A percentile compares a stretch with the other conserved stretches of the same genome.
phyloP scores from a whole-genome alignment of 2,113 vertebrate genomes.

The Leptodactylus fuscus region DNA sequence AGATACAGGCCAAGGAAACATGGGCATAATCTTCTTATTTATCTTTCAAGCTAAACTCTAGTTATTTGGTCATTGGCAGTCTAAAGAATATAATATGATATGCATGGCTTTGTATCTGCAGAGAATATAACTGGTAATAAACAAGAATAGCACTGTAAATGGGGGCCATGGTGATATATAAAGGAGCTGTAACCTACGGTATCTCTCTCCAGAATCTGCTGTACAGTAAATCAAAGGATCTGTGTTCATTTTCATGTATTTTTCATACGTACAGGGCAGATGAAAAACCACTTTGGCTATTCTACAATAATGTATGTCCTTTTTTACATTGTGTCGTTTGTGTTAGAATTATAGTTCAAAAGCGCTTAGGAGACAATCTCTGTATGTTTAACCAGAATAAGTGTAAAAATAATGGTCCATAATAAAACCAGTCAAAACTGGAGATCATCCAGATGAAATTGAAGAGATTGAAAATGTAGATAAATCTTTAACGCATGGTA shows the following conservation, averaged over 20 bases:
- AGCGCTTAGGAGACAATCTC: constrained; percentile 4
- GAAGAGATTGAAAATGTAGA: constrained; percentile 36
- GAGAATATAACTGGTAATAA: no score
- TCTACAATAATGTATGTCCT: background rate
- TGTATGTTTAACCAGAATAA: constrained; percentile 5
- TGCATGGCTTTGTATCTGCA: no score
- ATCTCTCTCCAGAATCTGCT: background rate
- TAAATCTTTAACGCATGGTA: constrained; percentile 25
- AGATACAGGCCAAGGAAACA: no score
- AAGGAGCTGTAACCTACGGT: background rate
- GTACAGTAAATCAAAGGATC: no score
- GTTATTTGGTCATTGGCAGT: no score
- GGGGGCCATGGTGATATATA: background rate
- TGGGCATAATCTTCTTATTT: no score
- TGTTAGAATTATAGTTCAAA: background rate
- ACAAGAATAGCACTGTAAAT: background rate
- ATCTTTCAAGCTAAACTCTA: no score
- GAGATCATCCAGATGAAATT: constrained; percentile 28
- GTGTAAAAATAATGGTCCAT: background rate
- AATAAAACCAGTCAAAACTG: constrained; percentile 33
- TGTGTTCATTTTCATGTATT: background rate
- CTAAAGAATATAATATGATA: no score
- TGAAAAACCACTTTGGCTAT: background rate
- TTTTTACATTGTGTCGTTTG: background rate
- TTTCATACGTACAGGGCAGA: background rate